Evolutionary conservation across 2,797 vertebrate genomes (phyloP).

Genomic region (Anas flavirostris): DNA sequence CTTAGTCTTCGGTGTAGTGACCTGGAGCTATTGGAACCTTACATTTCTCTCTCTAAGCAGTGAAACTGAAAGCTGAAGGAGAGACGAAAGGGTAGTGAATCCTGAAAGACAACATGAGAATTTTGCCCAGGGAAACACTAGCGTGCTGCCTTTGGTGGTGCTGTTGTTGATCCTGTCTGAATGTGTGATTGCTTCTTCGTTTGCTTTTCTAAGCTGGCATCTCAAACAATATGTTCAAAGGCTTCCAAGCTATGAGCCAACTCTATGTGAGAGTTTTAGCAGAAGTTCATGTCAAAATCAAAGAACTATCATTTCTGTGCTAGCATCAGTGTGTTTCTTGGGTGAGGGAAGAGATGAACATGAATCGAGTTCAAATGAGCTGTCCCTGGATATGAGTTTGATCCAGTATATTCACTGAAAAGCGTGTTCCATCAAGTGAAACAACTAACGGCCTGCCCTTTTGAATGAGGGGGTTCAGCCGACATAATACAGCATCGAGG

Average conservation of each 20-base stretch:
- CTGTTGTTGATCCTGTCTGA: neutral
- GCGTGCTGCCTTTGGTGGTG: neutral
- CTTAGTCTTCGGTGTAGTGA: neutral
- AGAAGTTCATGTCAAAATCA: constrained; percentile 18
- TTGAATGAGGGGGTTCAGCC: neutral
- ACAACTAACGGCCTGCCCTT: neutral
- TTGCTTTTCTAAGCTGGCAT: constrained; percentile 19
- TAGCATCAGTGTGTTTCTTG: neutral
- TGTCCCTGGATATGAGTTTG: neutral
- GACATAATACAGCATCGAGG: neutral
- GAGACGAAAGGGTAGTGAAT: neutral
- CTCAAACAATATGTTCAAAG: constrained; percentile 14
- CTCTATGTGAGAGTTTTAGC: neutral
- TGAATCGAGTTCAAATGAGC: neutral
- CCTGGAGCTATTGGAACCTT: neutral
- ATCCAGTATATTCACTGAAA: neutral
- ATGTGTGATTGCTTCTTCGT: neutral
- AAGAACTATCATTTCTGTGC: neutral
- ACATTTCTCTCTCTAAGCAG: neutral
- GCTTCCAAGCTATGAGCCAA: neutral
- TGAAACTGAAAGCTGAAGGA: neutral
- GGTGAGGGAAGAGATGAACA: neutral
- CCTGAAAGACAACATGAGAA: neutral
- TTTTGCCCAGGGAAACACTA: neutral
- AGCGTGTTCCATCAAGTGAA: neutral